Base-by-base conservation (phyloP, 2,797 vertebrate genomes). In the Chiroxiphia lanceolata region DNA sequence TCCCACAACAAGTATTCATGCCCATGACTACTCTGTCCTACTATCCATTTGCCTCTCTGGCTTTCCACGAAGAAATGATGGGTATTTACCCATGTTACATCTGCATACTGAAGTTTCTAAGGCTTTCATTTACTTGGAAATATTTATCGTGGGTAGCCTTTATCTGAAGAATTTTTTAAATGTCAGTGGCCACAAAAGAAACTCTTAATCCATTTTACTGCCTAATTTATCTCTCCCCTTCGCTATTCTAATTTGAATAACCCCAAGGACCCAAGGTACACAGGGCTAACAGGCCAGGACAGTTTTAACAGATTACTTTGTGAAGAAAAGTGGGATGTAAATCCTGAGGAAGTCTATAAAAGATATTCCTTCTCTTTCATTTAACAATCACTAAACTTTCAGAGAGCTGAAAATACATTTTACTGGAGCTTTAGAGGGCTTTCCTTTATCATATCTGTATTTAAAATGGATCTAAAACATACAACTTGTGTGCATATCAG, bases 111-210 rank as follows among this genome's bases (percentile, higher is more conserved):
- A 75, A 80, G 85, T 88, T 90, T 83, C 75, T 71, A 92, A 90
- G 88, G 25, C 90, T 97, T 96, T 93, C 85, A 87, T 97, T 96
- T 94, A 93, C 83, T 95, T 94, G 79, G 77, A 95, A 96, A 94
- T 96, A 86, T 95, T 97, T 96, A 94, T 96, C 65, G 50, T 95
- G 90, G 71, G 93, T 83, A 88, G 59, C 9, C 64, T 96, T 96
- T 94, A 96, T 96, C 88, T 94, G 68, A 90, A 94, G 81, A 87
- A 64, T 96, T 95, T 96, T 95, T 95, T 80, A 95, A 97, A 97
- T 96, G 94, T 71, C 82, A 79, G 34, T 96, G 67, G 45, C 84
- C 83, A 97, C 95, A 94, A 95, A 97, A 94, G 94, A 88, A 94
- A 61, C 16, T 16, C 89, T 92, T 76, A 83, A 92, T 84, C 80